Base-by-base conservation (phyloP, 2,888 invertebrate species). In the Entomobrya multifasciata region DNA sequence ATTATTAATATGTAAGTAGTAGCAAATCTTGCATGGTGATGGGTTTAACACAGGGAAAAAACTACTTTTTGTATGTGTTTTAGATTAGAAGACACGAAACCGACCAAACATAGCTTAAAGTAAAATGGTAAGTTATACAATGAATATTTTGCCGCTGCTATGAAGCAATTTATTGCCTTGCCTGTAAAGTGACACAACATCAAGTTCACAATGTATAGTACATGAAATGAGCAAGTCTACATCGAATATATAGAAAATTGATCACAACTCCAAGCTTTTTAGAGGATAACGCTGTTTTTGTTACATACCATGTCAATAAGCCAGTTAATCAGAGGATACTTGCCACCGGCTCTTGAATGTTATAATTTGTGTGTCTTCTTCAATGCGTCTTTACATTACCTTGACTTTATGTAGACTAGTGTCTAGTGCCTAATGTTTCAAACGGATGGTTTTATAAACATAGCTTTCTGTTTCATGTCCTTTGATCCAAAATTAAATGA, bases 301-400 rank as follows among this genome's bases (percentile, higher is more conserved):
- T 52, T 52, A 25, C 13, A 17, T 3, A 17, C 17, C 30, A 36
- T 74, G 49, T 74, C 74, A 52, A 74, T 52, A 74, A 55, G 49
- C 52, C 17, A 20, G 74, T 74, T 74, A 74, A 74, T 74, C 74
- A 55, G 52, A 15, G 52, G 74, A 74, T 74, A 44, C 44, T 36
- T 36, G 36, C 36, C n/a, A n/a, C n/a, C n/a, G n/a, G n/a, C n/a
- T n/a, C n/a, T 4, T 15, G 17, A 52, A 13, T 15, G 52, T 15
- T 11, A 17, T 52, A 3, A 4, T 52, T 4, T 52, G 15, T 52
- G n/a, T 52, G 15, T 52, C 4, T 17, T 11, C 52, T 17, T 20
- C n/a, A 55, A 20, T 55, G 17, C 10, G 15, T 52, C 52, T 11
- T 52, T 52, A 11, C 4, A 17, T 52, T n/a, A n/a, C n/a, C n/a